Conservation (phyloP, 1,140 invertebrate genomes). For the Cyclargus thomasi region DNA sequence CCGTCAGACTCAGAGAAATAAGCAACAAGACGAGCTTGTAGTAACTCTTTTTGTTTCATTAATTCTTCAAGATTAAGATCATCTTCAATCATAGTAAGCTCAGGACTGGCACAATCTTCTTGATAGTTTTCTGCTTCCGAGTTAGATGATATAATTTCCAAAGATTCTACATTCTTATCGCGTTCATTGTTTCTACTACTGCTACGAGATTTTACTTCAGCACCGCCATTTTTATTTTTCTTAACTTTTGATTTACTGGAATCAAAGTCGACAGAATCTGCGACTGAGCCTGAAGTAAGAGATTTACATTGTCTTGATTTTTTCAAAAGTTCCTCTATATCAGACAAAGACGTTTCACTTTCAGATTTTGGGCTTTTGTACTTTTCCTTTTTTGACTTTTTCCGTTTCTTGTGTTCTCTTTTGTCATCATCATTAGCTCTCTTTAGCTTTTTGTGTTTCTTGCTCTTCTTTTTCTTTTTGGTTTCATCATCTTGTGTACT, state of each 20-base stretch:
- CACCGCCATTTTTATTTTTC: conserved; percentile 51
- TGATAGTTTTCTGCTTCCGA: conserved; percentile 81
- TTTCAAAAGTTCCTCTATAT: conserved; percentile 55
- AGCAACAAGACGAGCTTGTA: conserved; percentile 79
- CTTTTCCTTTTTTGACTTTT: conserved; percentile 56
- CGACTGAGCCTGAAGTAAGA: conserved; percentile 27
- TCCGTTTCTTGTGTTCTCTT: conserved; percentile 43
- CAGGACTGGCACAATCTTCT: conserved; percentile 84
- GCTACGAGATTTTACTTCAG: conserved; percentile 49
- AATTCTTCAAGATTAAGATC: conserved; percentile 91
- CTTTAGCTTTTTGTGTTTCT: conserved; percentile 74
- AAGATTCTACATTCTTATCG: conserved; percentile 40
- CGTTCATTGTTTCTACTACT: conserved; percentile 42
- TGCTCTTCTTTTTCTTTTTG: conserved; percentile 71
- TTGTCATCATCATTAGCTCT: conserved; percentile 51
- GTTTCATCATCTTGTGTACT: conserved; percentile 38
- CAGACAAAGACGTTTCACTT: conserved; percentile 63
- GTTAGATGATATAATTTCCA: conserved; percentile 82
- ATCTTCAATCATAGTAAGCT: conserved; percentile 86
- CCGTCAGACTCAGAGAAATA: conserved; percentile 73
- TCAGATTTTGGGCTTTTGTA: conserved; percentile 43
- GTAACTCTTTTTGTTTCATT: conserved; percentile 89
- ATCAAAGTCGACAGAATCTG: conserved; percentile 32
- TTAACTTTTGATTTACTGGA: conserved; percentile 32
- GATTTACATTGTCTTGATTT: conserved; percentile 43